Conservation (phyloP, 2,113 vertebrate genomes). For the Bufo gargarizans region DNA sequence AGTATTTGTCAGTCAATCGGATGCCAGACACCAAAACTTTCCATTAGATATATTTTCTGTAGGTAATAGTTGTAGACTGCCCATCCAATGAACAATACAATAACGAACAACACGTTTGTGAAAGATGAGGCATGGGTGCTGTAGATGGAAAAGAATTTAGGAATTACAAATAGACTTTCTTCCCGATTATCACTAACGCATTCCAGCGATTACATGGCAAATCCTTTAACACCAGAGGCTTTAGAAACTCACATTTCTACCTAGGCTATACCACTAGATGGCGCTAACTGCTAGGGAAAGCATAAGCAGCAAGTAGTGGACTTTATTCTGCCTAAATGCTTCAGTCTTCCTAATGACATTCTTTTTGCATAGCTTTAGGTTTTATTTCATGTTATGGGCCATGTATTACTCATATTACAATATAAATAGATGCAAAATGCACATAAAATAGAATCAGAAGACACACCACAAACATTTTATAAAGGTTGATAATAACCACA, state of each 20-base stretch:
- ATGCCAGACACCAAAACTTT: neutral
- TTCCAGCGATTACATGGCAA: constrained; percentile 24
- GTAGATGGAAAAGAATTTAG: constrained; percentile 7
- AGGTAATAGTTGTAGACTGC: neutral
- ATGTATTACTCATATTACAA: too few species aligned
- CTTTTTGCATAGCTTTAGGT: too few species aligned
- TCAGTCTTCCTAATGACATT: too few species aligned
- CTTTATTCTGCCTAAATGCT: too few species aligned
- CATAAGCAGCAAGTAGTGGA: neutral
- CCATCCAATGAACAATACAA: neutral
- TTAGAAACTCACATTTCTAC: constrained; percentile 1
- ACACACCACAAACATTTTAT: too few species aligned
- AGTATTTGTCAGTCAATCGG: neutral
- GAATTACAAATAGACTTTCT: constrained; percentile 36
- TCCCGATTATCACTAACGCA: constrained; percentile 19
- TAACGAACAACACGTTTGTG: neutral
- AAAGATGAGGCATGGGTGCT: neutral
- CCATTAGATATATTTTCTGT: too few species aligned
- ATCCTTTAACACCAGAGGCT: constrained; percentile 29
- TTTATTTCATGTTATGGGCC: too few species aligned
- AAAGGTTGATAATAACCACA: too few species aligned
- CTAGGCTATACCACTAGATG: neutral
- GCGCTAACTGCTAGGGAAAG: neutral
- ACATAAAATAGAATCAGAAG: too few species aligned
- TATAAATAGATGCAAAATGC: too few species aligned